Conservation (phyloP, 2,888 invertebrate species). For the Elaeidobius kamerunicus region DNA sequence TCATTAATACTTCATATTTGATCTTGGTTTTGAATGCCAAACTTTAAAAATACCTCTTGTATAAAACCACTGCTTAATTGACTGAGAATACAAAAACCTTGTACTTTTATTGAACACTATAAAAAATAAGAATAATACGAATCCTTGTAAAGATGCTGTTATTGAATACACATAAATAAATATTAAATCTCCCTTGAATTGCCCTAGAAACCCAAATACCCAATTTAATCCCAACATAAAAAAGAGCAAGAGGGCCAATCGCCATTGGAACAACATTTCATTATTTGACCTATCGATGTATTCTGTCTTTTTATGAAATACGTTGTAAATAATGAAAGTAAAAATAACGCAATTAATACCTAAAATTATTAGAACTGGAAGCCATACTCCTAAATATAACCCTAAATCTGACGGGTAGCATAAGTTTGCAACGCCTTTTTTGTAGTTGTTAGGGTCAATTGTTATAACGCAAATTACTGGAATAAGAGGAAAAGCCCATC, state of each 20-base stretch:
- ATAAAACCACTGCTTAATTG: slow-evolving; percentile 36
- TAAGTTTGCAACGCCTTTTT: slow-evolving; percentile 46
- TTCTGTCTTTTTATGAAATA: slow-evolving; percentile 48
- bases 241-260: slow-evolving; percentile 58
- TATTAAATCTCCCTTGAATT: slow-evolving; percentile 40
- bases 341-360: slow-evolving; percentile 58
- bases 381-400: slow-evolving; percentile 56
- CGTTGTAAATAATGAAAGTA: slow-evolving; percentile 54
- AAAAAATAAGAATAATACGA: slow-evolving; percentile 60
- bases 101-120: slow-evolving; percentile 59
- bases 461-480: slow-evolving; percentile 54
- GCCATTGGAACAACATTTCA: slow-evolving; percentile 52
- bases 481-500: slow-evolving; percentile 60
- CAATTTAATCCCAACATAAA: slow-evolving; percentile 61
- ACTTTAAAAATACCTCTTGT: slow-evolving; percentile 32
- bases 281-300: slow-evolving; percentile 35
- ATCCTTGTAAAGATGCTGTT: slow-evolving; percentile 57
- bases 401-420: slow-evolving; percentile 57
- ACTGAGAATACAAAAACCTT: slow-evolving; percentile 50
- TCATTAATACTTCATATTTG: background rate
- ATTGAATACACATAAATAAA: slow-evolving; percentile 55
- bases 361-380: slow-evolving; percentile 55
- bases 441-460: slow-evolving; percentile 52
- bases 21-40: slow-evolving; percentile 6
- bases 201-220: slow-evolving; percentile 56